A percentile compares a stretch with the other conserved stretches of the same genome.
Evolutionary conservation across 2,797 vertebrate species (phyloP).

Genomic region (Neopelma chrysocephalum): DNA sequence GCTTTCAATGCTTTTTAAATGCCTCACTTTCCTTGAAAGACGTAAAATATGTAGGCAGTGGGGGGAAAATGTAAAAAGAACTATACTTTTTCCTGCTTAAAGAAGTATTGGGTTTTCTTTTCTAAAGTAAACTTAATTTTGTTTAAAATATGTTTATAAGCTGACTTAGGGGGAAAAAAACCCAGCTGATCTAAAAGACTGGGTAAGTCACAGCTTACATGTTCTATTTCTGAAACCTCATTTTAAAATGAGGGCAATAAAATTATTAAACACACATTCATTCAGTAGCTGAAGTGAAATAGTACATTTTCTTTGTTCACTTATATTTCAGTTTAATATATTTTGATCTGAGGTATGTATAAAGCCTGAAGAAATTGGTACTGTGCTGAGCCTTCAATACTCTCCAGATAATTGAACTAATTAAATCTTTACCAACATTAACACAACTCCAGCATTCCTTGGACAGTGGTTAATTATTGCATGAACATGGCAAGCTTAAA

Average conservation of each 20-base stretch:
- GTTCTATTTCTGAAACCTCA: conserved; percentile 34
- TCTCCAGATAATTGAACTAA: conserved; percentile 85
- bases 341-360: conserved; percentile 75
- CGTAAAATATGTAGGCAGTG: background rate
- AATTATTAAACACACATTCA: conserved; percentile 61
- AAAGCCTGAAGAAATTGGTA: conserved; percentile 78
- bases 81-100: background rate
- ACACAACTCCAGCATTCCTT: conserved; percentile 83
- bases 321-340: conserved; percentile 68
- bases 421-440: conserved; percentile 87
- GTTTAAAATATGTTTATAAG: conserved; percentile 47
- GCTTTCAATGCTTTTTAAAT: conserved; percentile 70
- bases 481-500: conserved; percentile 82
- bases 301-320: conserved; percentile 67
- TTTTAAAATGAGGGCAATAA: conserved; percentile 56
- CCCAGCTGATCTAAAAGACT: background rate
- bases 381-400: conserved; percentile 74
- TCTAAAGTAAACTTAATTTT: conserved; percentile 58
- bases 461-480: conserved; percentile 87
- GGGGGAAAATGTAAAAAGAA: background rate
- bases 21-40: conserved; percentile 68
- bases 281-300: conserved; percentile 56
- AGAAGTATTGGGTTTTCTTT: conserved; percentile 14
- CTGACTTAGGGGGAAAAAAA: background rate
- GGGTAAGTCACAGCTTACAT: conserved; percentile 6